phyloP scores from a whole-genome alignment of 2,113 vertebrate species.

The Neofelis nebulosa region DNA sequence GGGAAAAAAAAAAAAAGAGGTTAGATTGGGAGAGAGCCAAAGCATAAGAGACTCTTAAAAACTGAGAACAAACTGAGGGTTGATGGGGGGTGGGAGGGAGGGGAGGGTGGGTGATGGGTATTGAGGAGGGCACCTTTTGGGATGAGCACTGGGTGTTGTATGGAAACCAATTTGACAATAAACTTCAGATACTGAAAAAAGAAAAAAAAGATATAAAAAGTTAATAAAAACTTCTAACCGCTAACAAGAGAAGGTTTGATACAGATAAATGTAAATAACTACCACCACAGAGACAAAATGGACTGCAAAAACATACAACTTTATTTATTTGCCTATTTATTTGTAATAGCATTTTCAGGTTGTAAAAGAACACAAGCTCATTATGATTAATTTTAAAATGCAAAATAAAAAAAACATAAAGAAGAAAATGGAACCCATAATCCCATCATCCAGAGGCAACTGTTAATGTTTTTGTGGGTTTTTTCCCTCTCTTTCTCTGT shows the following conservation, averaged over 20 bases:
- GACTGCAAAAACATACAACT: neutral
- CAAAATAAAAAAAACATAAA: neutral
- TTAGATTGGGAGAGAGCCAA: too few species aligned
- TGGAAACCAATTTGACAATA: too few species aligned
- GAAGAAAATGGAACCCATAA: neutral
- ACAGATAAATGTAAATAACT: neutral
- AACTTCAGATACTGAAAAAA: too few species aligned
- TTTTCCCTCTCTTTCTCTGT: neutral
- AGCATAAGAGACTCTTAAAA: too few species aligned
- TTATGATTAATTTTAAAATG: conserved; percentile 43
- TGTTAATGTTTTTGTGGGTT: neutral
- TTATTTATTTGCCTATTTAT: conserved; percentile 44
- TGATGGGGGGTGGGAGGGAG: too few species aligned
- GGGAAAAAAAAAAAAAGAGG: too few species aligned
- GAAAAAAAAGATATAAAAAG: neutral
- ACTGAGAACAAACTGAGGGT: too few species aligned
- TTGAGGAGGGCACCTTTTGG: too few species aligned
- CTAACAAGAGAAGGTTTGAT: neutral
- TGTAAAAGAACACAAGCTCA: conserved; percentile 24
- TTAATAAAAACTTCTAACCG: neutral
- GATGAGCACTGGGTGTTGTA: too few species aligned
- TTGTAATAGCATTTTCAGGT: conserved; percentile 41
- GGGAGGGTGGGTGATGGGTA: too few species aligned
- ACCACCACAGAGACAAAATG: neutral
- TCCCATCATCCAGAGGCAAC: neutral